Percentiles rank a stretch among this genome's conserved stretches.
Conservation (phyloP, 2,888 invertebrate genomes). For the Andrena camellia region DNA sequence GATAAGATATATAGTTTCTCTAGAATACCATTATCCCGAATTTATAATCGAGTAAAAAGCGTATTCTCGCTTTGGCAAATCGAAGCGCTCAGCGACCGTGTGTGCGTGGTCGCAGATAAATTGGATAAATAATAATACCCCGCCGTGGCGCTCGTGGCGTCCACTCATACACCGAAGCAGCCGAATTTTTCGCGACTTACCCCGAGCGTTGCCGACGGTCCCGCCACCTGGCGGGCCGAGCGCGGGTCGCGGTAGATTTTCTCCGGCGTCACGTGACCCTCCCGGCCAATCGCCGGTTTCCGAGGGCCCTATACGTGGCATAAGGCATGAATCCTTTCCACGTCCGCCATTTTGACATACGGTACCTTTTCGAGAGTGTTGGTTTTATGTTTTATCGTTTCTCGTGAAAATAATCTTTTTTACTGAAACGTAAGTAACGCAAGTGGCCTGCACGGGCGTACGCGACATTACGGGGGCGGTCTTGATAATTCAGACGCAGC, state of each 20-base stretch:
- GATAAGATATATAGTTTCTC: conserved; percentile 1
- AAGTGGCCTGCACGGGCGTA: conserved; percentile 64
- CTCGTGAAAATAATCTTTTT: conserved; percentile 86
- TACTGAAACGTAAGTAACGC: conserved; percentile 85
- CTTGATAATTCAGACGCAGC: conserved; percentile 56
- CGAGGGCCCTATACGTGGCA: conserved; percentile 91
- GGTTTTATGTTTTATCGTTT: conserved; percentile 90
- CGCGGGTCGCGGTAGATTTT: conserved; percentile 38
- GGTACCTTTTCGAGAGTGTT: conserved; percentile 89
- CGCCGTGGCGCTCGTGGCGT: not conserved
- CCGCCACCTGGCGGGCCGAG: conserved; percentile 51
- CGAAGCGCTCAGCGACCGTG: no score
- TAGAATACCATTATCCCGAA: conserved; percentile 19
- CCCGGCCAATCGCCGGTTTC: conserved; percentile 77
- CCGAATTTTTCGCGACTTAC: conserved; percentile 58
- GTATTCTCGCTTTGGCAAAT: conserved; percentile 39
- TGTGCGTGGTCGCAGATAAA: no score
- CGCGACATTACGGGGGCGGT: conserved; percentile 57
- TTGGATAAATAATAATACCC: no score
- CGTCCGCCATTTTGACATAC: conserved; percentile 95
- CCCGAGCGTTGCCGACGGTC: conserved; percentile 9
- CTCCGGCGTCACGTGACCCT: conserved; percentile 74
- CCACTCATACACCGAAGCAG: conserved; percentile 21
- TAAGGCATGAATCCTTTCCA: conserved; percentile 90
- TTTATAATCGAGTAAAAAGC: conserved; percentile 13